These are phyloP conservation scores for Umimayanthus kanabou DNA, from an alignment of 92 coral and sea anemone species.

Conservation along the genomic window DNA sequence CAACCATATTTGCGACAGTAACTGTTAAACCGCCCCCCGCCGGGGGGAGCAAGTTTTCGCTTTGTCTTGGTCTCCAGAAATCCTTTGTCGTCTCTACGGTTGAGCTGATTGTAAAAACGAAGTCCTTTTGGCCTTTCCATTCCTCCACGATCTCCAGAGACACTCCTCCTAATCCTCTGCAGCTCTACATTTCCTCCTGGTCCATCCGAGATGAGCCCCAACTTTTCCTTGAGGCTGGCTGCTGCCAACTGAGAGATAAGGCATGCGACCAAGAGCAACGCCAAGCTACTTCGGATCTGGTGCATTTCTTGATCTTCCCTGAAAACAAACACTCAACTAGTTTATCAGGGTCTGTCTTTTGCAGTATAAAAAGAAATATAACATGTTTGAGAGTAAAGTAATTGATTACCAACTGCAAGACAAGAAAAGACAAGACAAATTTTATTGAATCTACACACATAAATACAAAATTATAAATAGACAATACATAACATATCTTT, in stretches of 20 bases:
- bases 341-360: neutral
- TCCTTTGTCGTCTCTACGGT: neutral
- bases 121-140: no score
- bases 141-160: no score
- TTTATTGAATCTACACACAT: no score
- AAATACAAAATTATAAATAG: no score
- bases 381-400: neutral
- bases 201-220: neutral
- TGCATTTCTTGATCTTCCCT: neutral
- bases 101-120: neutral
- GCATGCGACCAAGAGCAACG: neutral
- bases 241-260: neutral
- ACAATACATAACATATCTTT: no score
- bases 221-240: slow-evolving; percentile 15
- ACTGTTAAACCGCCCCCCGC: neutral
- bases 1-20: no score
- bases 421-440: no score
- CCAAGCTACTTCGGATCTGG: neutral
- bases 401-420: no score
- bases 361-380: no score
- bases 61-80: neutral
- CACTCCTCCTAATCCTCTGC: neutral
- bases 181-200: neutral
- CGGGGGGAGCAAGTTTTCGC: neutral
- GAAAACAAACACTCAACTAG: neutral